Conservation (phyloP, 2,797 vertebrate genomes). For the Oreochromis grahami region DNA sequence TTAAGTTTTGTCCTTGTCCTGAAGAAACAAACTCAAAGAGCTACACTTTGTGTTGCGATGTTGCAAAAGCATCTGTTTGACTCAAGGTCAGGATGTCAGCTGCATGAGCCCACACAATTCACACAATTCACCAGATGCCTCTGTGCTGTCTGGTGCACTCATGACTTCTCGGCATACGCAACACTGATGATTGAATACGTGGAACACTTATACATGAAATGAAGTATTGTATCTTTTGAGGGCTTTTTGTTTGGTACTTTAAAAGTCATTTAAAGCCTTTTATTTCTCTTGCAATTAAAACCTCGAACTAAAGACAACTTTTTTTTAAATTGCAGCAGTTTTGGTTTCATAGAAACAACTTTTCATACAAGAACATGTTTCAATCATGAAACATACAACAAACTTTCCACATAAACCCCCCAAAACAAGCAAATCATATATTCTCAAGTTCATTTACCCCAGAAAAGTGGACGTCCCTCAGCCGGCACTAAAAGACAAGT, state of each 20-base stretch:
- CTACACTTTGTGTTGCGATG: neutral
- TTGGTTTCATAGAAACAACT: neutral
- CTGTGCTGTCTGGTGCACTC: neutral
- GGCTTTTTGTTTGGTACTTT: neutral
- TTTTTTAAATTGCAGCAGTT: neutral
- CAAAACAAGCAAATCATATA: neutral
- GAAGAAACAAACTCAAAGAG: neutral
- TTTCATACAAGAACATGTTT: neutral
- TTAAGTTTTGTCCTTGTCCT: neutral
- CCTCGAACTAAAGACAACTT: neutral
- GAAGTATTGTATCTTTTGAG: neutral
- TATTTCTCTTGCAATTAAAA: neutral
- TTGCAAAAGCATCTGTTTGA: neutral
- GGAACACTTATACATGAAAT: neutral
- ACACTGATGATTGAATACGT: neutral
- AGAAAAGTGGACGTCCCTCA: neutral
- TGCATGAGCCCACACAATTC: neutral
- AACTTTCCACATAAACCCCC: neutral
- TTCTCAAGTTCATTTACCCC: constrained; percentile 50
- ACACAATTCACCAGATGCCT: neutral
- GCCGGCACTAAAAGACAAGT: neutral
- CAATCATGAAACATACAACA: neutral
- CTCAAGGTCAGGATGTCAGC: neutral
- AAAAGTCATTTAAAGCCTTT: neutral
- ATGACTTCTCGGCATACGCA: neutral